phyloP scores from a whole-genome alignment of 2,888 invertebrate species.

The Hyppa rectilinea region DNA sequence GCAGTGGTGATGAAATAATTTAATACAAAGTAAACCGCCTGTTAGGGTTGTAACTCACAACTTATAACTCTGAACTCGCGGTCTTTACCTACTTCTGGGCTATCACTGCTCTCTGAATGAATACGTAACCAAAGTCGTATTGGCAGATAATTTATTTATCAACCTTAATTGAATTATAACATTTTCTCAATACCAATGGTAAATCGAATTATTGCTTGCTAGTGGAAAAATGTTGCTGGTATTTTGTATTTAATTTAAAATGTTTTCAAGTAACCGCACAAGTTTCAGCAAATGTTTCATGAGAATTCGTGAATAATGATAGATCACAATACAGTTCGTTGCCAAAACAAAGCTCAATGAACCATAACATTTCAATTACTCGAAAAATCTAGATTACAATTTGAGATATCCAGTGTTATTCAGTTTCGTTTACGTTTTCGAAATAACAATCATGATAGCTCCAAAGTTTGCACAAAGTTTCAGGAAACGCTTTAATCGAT shows the following conservation, averaged over 20 bases:
- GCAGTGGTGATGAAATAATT: too few species aligned
- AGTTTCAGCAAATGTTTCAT: background rate
- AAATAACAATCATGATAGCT: background rate
- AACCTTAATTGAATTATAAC: constrained; percentile 3
- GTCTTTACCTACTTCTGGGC: too few species aligned
- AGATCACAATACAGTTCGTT: constrained; percentile 7
- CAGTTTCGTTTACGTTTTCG: constrained; percentile 11
- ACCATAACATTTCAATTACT: constrained; percentile 29
- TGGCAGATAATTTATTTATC: constrained; percentile 2
- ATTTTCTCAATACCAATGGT: constrained; percentile 1
- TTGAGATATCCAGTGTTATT: constrained; percentile 4
- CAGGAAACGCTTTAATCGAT: background rate
- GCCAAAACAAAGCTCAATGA: constrained; percentile 24
- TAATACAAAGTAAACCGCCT: too few species aligned
- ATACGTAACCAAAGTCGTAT: background rate
- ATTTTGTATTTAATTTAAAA: background rate
- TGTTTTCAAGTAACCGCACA: background rate
- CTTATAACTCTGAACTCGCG: too few species aligned
- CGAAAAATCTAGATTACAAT: constrained; percentile 20
- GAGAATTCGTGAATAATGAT: background rate
- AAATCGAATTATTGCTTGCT: constrained; percentile 5
- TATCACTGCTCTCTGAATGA: too few species aligned
- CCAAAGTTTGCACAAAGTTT: background rate
- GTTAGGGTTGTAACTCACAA: too few species aligned
- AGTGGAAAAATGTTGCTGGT: background rate